Conservation (phyloP, 2,888 invertebrate genomes). For the Globia sparganii region DNA sequence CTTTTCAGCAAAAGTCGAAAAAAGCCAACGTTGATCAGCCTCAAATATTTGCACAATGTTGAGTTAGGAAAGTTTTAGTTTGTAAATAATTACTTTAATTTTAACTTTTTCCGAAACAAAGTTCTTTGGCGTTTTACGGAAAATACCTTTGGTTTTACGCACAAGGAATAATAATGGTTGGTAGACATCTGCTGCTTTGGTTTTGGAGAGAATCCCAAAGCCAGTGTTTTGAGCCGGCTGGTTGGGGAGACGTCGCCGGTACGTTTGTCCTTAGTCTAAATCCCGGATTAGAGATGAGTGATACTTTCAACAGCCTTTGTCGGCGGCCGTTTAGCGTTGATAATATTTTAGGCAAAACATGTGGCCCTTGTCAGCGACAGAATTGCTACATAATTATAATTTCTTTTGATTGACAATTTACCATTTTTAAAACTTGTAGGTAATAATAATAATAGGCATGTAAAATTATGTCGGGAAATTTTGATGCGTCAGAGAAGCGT, state of each 20-base stretch:
- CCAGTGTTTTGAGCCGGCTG: constrained; percentile 30
- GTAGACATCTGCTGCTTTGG: constrained; percentile 41
- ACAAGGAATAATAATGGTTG: constrained; percentile 60
- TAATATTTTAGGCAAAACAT: constrained; percentile 2
- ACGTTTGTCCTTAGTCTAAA: constrained; percentile 47
- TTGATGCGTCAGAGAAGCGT: constrained; percentile 7
- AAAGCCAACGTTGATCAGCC: constrained; percentile 23
- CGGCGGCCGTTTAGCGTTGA: constrained; percentile 2
- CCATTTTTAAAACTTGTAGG: background rate
- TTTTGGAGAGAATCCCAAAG: constrained; percentile 30
- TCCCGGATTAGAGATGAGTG: constrained; percentile 49
- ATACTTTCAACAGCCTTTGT: constrained; percentile 46
- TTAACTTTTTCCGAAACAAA: constrained; percentile 52
- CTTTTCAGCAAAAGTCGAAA: constrained; percentile 10
- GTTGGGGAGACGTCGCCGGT: constrained; percentile 24
- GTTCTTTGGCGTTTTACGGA: constrained; percentile 41
- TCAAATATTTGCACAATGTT: constrained; percentile 32
- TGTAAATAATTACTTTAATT: constrained; percentile 57
- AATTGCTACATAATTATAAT: background rate
- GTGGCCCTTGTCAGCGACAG: background rate
- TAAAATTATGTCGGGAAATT: constrained; percentile 4
- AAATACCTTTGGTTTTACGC: constrained; percentile 58
- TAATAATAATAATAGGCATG: constrained; percentile 5
- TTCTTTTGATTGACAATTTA: constrained; percentile 16
- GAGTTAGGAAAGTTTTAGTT: constrained; percentile 31